Evolutionary conservation across 1,140 invertebrate species (phyloP).

Genomic region (Pogonomyrmex barbatus): DNA sequence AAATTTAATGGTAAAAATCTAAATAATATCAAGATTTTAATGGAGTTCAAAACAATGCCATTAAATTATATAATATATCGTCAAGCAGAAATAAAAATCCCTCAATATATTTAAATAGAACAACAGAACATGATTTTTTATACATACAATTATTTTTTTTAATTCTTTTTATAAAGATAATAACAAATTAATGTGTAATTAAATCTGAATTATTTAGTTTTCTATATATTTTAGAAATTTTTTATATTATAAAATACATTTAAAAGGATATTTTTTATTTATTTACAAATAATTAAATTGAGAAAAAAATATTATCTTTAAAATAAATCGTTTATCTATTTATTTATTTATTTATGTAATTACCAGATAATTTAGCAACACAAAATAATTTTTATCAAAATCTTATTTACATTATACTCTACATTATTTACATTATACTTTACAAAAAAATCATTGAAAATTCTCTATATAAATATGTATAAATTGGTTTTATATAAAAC

Average conservation of each 20-base stretch:
- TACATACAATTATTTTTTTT: not conserved
- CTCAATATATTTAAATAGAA: not conserved
- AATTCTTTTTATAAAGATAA: conserved; percentile 1
- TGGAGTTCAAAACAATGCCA: not conserved
- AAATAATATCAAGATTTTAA: not conserved
- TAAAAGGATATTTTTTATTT: not conserved
- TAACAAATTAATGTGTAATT: not conserved
- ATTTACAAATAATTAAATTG: not conserved
- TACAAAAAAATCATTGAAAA: not conserved
- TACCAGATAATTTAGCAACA: not conserved
- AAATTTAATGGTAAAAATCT: not conserved
- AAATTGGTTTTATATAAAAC: not conserved
- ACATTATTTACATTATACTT: not conserved
- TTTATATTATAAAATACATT: not conserved
- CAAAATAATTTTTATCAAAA: not conserved
- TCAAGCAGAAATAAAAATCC: not conserved
- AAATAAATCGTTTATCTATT: not conserved
- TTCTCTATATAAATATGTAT: not conserved
- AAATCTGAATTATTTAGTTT: not conserved
- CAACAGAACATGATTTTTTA: not conserved
- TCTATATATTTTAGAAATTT: not conserved
- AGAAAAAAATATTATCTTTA: not conserved
- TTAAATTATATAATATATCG: not conserved
- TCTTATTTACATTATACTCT: not conserved
- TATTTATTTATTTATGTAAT: not conserved